Evolutionary conservation across 2,797 vertebrate species (phyloP).

Genomic region (Cetoscarus ocellatus): DNA sequence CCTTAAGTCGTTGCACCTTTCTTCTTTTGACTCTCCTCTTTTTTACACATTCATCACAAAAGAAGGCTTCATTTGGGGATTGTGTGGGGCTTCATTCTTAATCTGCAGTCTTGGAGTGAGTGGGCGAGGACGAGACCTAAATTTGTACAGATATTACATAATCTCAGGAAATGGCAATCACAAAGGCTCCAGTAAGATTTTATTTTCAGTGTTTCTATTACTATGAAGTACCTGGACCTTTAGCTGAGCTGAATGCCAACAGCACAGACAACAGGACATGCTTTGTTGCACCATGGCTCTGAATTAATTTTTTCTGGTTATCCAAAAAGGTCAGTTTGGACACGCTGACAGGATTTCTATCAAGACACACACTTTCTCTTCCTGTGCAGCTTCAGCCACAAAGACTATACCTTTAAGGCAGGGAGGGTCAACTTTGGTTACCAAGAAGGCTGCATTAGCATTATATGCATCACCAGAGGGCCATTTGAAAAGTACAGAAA

Average conservation of each 20-base stretch:
- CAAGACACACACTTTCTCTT: slow-evolving; percentile 4
- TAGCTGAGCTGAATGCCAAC: slow-evolving; percentile 22
- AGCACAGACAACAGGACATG: slow-evolving; percentile 32
- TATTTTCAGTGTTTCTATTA: neutral
- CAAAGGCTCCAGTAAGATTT: neutral
- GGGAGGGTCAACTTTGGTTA: no score
- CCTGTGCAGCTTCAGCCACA: neutral
- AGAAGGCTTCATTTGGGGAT: neutral
- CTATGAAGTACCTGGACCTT: slow-evolving; percentile 9
- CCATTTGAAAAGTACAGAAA: no score
- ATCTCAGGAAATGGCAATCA: neutral
- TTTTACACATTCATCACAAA: neutral
- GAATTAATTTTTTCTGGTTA: slow-evolving; percentile 31
- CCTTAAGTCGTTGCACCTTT: neutral
- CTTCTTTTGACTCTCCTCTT: neutral
- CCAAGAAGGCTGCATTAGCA: no score
- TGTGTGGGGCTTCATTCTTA: neutral
- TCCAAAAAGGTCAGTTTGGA: slow-evolving; percentile 51
- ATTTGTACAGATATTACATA: neutral
- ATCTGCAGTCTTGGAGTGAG: neutral
- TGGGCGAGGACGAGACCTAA: neutral
- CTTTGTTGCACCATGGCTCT: slow-evolving; percentile 32
- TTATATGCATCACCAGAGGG: no score
- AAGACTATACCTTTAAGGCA: neutral
- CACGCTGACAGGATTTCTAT: slow-evolving; percentile 39